These are phyloP conservation scores for Leptopilina clavipes DNA, from an alignment of 1,140 invertebrate species.

Conservation along the genomic window DNA sequence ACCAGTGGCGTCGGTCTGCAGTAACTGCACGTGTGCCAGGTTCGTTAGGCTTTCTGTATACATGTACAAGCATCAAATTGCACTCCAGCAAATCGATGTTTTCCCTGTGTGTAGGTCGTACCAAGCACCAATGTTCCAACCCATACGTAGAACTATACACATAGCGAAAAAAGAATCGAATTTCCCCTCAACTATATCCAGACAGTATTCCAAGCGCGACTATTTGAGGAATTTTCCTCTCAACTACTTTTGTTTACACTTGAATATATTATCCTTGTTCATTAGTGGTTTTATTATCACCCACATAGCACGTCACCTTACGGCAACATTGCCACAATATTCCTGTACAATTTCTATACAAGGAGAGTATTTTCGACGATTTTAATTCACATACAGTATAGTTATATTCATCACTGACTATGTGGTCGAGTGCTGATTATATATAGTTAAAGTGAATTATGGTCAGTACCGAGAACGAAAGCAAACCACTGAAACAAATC, in stretches of 20 bases:
- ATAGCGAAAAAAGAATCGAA: conserved; percentile 1
- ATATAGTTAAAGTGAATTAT: not conserved
- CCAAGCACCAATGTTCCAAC: conserved; percentile 34
- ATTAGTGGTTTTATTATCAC: too few species aligned
- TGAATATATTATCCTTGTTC: too few species aligned
- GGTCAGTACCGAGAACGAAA: not conserved
- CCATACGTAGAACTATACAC: not conserved
- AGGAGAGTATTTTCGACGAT: too few species aligned
- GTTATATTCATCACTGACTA: too few species aligned
- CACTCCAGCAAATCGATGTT: conserved; percentile 58
- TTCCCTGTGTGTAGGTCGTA: conserved; percentile 38
- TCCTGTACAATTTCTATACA: too few species aligned
- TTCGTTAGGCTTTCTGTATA: conserved; percentile 18
- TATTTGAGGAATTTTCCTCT: not conserved
- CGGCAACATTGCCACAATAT: too few species aligned
- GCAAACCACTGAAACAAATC: not conserved
- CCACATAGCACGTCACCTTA: too few species aligned
- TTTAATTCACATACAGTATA: too few species aligned
- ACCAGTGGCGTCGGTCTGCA: conserved; percentile 46
- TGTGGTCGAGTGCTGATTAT: not conserved
- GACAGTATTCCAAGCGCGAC: not conserved
- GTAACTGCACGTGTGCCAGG: conserved; percentile 40
- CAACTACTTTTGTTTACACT: not conserved
- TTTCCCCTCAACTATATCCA: not conserved
- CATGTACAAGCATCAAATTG: conserved; percentile 54